phyloP scores from a whole-genome alignment of 2,888 invertebrate genomes.

The Nycteola revayana region DNA sequence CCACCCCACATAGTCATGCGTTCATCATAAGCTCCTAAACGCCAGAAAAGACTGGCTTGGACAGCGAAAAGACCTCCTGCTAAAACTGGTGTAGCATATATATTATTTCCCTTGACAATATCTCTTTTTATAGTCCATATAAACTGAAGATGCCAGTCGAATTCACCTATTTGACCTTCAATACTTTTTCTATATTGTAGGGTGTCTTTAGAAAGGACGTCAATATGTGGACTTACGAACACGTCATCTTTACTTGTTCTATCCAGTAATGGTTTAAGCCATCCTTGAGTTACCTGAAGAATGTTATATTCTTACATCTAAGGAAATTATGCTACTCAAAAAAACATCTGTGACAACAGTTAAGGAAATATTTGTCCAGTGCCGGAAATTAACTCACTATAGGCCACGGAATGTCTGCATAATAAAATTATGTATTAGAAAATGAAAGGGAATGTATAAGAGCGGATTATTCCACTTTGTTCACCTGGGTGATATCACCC shows the following conservation, averaged over 20 bases:
- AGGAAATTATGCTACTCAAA: no score
- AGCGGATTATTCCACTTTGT: no score
- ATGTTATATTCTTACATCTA: not conserved
- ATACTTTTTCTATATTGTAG: conserved; percentile 97
- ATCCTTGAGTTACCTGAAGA: conserved; percentile 82
- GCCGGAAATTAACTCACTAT: no score
- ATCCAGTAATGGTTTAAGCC: conserved; percentile 81
- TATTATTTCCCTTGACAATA: conserved; percentile 83
- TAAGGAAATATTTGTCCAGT: no score
- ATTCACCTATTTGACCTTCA: conserved; percentile 98
- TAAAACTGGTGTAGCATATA: conserved; percentile 93
- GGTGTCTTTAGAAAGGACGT: conserved; percentile 95
- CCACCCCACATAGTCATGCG: conserved; percentile 97
- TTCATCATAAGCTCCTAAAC: conserved; percentile 89
- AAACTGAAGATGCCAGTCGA: conserved; percentile 98
- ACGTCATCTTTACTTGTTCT: conserved; percentile 77
- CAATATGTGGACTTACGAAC: conserved; percentile 75
- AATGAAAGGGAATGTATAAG: no score
- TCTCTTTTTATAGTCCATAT: conserved; percentile 90
- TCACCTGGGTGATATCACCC: no score
- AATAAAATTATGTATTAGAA: no score
- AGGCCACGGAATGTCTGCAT: no score
- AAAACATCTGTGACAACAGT: no score
- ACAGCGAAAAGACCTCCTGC: conserved; percentile 97
- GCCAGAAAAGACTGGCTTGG: conserved; percentile 91